Conservation (phyloP, 2,113 vertebrate species). For the Origma solitaria region DNA sequence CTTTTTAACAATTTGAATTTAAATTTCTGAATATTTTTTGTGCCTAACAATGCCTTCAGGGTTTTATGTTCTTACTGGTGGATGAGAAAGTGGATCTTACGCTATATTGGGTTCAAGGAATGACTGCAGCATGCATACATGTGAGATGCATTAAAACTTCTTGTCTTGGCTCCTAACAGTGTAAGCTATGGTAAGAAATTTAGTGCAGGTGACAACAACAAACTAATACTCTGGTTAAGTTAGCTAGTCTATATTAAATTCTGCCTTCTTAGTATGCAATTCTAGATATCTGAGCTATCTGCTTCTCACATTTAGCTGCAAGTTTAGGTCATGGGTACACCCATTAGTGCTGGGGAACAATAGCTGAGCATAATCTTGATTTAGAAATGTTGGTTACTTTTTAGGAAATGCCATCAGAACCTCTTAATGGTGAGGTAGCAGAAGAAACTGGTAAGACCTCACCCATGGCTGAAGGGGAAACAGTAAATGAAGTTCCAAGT, state of each 20-base stretch:
- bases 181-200: background rate
- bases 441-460: slow-evolving; percentile 57
- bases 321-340: background rate
- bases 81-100: background rate
- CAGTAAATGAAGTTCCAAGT: slow-evolving; percentile 47
- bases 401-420: slow-evolving; percentile 66
- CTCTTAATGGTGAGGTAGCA: slow-evolving; percentile 73
- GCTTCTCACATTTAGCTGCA: background rate
- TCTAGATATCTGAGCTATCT: background rate
- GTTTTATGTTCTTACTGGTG: background rate
- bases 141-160: background rate
- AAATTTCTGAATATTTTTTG: background rate
- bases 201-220: background rate
- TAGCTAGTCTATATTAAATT: background rate
- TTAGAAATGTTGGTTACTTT: background rate
- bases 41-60: background rate
- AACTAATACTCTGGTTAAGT: background rate
- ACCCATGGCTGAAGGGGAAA: slow-evolving; percentile 45
- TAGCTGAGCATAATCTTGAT: background rate
- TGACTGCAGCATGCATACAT: background rate
- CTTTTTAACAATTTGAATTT: background rate
- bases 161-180: background rate
- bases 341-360: background rate
- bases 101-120: background rate
- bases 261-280: background rate